Evolutionary conservation across 2,113 vertebrate species (phyloP).

Genomic region (Otolemur garnettii): DNA sequence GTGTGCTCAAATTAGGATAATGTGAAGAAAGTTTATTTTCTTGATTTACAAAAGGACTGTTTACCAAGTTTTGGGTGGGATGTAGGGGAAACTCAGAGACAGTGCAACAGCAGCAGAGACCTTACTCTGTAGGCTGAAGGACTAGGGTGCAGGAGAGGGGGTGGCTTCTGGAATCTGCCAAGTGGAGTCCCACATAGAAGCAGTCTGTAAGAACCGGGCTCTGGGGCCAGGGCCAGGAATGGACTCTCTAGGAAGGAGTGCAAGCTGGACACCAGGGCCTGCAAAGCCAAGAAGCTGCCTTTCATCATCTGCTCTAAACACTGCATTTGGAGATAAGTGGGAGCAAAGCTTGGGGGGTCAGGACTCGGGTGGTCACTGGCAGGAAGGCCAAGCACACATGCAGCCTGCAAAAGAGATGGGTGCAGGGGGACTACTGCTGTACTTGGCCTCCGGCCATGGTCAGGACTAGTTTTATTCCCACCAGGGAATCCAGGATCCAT

Average conservation of each 20-base stretch:
- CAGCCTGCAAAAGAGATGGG: not conserved
- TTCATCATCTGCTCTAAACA: not conserved
- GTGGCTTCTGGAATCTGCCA: not conserved
- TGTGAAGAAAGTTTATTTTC: not conserved
- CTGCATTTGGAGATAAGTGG: not conserved
- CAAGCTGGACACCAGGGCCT: not conserved
- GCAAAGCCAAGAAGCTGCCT: not conserved
- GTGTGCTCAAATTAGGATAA: not conserved
- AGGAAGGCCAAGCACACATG: not conserved
- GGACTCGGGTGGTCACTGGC: not conserved
- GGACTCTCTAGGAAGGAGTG: not conserved
- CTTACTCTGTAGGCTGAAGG: not conserved
- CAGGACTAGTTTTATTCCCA: no score
- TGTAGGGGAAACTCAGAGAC: not conserved
- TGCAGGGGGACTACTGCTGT: rapidly evolving
- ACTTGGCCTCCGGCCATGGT: not conserved
- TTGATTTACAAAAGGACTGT: not conserved
- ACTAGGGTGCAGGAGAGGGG: not conserved
- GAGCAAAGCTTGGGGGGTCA: not conserved
- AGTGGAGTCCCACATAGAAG: not conserved
- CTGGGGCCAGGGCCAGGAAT: no score
- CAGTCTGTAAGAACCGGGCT: not conserved
- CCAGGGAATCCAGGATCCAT: not conserved
- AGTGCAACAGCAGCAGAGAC: not conserved
- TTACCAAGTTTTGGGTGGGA: not conserved